Base-by-base conservation (phyloP, 2,888 invertebrate genomes). In the Cerastis leucographa region DNA sequence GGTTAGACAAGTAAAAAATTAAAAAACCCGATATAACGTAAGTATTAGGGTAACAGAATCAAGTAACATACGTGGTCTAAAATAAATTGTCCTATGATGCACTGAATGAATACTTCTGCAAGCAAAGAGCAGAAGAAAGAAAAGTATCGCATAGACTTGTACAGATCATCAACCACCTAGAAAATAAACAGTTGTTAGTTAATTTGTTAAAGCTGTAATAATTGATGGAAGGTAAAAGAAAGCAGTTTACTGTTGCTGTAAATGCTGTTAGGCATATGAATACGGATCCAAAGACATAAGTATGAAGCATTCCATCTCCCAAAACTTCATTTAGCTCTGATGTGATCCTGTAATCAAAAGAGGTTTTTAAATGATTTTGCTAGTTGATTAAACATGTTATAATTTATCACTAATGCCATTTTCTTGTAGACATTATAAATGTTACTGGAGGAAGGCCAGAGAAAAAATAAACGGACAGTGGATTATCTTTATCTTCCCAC, bases 211-310 rank as follows among this genome's bases (percentile, higher is more conserved):
- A 40, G 8, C 6, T 8, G 19, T 3, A 3, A 71, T 2, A 54
- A 14, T 22, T 35, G 0, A 35, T 14, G 51, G 29, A 61, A 44
- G 2, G 4, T 44, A 17, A 40, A 19, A 42, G 0, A 56, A 66
- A 35, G 42, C 0, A 80, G 84, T 89, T n/a, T 90, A 96, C 96
- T 79, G 94, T 94, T 64, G 93, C 93, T 42, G 95, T 94, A 83
- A 95, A 96, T 77, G 94, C 94, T 51, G 96, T 96, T 2, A 96
- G 91, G 71, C 96, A 95, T 85, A 96, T 94, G 71, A 96, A 94
- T 44, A 95, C 89, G 0, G 95, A 93, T 77, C 95, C 95, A 80
- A 95, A 93, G 17, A 91, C 87, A 78, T 95, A 96, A 64, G 93
- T 94, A 3, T 95, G 78, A 66, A 95, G 86, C 93, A 95, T 94